phyloP scores from a whole-genome alignment of 2,888 invertebrate species.

The Eudasyphora cyanicolor region DNA sequence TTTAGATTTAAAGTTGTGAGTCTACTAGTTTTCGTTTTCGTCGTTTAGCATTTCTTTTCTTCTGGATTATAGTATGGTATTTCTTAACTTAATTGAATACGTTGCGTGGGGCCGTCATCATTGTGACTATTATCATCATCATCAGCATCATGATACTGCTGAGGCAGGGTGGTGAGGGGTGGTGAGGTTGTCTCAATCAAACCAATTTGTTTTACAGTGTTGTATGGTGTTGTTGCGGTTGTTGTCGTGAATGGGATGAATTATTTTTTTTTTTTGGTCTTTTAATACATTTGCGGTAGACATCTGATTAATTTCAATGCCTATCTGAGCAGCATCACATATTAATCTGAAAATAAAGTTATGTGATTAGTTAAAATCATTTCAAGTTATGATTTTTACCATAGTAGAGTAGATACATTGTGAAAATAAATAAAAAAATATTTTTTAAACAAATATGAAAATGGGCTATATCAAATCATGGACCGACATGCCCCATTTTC shows the following conservation, averaged over 20 bases:
- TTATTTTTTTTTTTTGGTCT: background rate
- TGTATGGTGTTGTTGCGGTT: background rate
- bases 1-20: slow-evolving; percentile 37
- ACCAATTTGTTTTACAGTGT: slow-evolving; percentile 2
- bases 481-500: no score
- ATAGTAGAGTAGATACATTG: no score
- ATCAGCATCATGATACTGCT: no score
- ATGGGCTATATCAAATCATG: no score
- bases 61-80: slow-evolving; percentile 27
- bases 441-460: no score
- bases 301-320: background rate
- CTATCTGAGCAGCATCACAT: background rate
- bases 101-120: slow-evolving; percentile 41
- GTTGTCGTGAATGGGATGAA: background rate
- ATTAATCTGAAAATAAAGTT: background rate
- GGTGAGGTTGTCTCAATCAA: no score
- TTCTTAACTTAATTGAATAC: slow-evolving; percentile 49
- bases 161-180: background rate
- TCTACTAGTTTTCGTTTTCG: slow-evolving; percentile 45
- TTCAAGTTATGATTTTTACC: no score
- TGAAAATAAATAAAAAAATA: no score
- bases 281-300: background rate
- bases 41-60: slow-evolving; percentile 20
- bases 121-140: no score
- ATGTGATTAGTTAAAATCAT: no score